Evolutionary conservation across 1,140 invertebrate species (phyloP).

Genomic region (Teleogryllus occipitalis): DNA sequence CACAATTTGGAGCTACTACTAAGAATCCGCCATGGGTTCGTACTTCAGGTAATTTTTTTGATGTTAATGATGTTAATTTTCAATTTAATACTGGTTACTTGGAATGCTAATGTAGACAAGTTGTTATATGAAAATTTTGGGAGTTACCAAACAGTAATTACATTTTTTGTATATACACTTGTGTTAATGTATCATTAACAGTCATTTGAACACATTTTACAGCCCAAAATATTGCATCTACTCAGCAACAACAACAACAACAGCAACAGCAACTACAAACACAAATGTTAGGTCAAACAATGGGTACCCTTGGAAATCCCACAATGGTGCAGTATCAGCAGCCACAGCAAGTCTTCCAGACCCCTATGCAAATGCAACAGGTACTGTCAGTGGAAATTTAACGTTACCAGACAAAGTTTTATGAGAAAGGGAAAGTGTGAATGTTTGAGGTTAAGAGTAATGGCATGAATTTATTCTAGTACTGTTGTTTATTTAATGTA

Average conservation of each 20-base stretch:
- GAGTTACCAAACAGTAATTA: too few species aligned
- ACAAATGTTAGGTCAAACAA: constrained; percentile 45
- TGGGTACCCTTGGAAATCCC: constrained; percentile 37
- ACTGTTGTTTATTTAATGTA: too few species aligned
- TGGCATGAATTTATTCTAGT: too few species aligned
- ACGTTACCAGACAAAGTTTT: too few species aligned
- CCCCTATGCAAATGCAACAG: constrained; percentile 19
- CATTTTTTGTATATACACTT: background rate
- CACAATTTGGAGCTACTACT: constrained; percentile 41
- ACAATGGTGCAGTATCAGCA: constrained; percentile 51
- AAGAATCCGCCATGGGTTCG: constrained; percentile 53
- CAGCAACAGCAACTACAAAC: constrained; percentile 41
- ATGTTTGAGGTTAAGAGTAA: too few species aligned
- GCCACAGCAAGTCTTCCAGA: constrained; percentile 46
- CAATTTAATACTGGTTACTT: too few species aligned
- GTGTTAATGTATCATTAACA: background rate
- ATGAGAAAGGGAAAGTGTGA: too few species aligned
- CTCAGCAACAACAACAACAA: constrained; percentile 18
- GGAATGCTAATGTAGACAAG: too few species aligned
- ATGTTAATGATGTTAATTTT: too few species aligned
- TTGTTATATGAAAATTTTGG: too few species aligned
- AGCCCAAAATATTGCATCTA: constrained; percentile 17
- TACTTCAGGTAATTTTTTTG: constrained; percentile 9
- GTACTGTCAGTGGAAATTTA: background rate
- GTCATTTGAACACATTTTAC: background rate